A percentile compares a stretch with the other conserved stretches of the same genome.
phyloP scores from a whole-genome alignment of 2,888 invertebrate species.

The Stenoptilia bipunctidactyla region DNA sequence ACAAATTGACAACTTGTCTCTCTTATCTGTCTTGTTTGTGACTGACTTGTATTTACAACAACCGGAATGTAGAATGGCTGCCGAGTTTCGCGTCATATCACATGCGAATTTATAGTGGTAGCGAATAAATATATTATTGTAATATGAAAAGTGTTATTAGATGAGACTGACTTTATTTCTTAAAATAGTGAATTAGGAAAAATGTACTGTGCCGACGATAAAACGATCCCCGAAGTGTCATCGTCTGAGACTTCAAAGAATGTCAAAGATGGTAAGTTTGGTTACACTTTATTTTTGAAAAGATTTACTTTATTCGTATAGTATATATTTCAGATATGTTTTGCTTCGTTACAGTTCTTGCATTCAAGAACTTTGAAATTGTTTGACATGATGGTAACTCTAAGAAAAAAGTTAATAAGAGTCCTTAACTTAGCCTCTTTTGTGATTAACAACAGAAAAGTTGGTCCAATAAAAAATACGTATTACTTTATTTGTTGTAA shows the following conservation, averaged over 20 bases:
- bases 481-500: too few relatives aligned
- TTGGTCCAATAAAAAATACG: too few relatives aligned
- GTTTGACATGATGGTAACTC: too few relatives aligned
- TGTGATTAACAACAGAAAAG: too few relatives aligned
- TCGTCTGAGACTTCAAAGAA: conserved; percentile 78
- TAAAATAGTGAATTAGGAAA: conserved; percentile 37
- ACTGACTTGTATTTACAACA: conserved; percentile 61
- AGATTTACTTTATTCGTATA: too few relatives aligned
- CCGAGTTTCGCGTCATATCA: conserved; percentile 51
- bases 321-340: too few relatives aligned
- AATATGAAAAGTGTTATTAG: conserved; percentile 66
- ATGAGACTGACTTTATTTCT: conserved; percentile 66
- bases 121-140: conserved; percentile 37
- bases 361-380: too few relatives aligned
- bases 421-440: too few relatives aligned
- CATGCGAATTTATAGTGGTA: conserved; percentile 44
- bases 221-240: conserved; percentile 80
- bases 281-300: conserved; percentile 12
- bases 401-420: too few relatives aligned
- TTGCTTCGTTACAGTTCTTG: too few relatives aligned
- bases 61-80: conserved; percentile 70
- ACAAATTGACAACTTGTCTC: conserved; percentile 4
- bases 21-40: conserved; percentile 37
- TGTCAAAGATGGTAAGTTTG: conserved; percentile 81
- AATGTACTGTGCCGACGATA: conserved; percentile 83